Evolutionary conservation across 1,140 invertebrate species (phyloP), one percentile per base, ranked within the genome.

Genomic region (Anagrus nilaparvatae): DNA sequence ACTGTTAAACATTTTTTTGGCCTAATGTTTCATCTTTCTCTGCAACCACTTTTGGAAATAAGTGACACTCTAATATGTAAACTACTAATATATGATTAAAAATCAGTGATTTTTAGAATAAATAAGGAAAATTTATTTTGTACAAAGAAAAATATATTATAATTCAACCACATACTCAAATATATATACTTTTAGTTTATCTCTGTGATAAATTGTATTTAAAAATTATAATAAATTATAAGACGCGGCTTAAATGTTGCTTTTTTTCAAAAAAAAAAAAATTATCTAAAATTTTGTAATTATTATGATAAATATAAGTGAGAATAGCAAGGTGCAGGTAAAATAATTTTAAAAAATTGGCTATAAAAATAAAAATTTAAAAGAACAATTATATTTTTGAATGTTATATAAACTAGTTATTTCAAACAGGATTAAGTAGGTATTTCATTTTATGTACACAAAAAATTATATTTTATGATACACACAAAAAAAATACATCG

Each of bases 201-300:
- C 61, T 63, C 63, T 66, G 63, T 66, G 63, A 64, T 66, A 59
- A 63, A 61, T n/a, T n/a, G n/a, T 66, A 61, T 47, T 53, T 61
- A 54, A 63, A 56, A 58, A 56, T 53, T 56, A 61, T 58, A 58
- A 59, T 57, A 63, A 43, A 13, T 23, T n/a, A 54, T 62, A 61
- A 54, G 47, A 63, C 53, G 53, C 48, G 53, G 47, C 63, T 63
- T 61, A 53, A 58, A 55, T 61, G 58, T 63, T 60, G 54, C 60
- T 65, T 61, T 52, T 56, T 55, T 54, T 58, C 61, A 55, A 53
- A 56, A 58, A 50, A 51, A 55, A 58, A 60, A 49, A 52, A 46
- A 43, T 34, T 46, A 48, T 44, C 35, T 33, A 38, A 43, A 38
- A 43, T 46, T 33, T 39, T 38, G 35, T 41, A 34, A n/a, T n/a